Percentiles rank a stretch among this genome's conserved stretches.
Conservation (phyloP, 2,113 vertebrate species). For the Ursus arctos region DNA sequence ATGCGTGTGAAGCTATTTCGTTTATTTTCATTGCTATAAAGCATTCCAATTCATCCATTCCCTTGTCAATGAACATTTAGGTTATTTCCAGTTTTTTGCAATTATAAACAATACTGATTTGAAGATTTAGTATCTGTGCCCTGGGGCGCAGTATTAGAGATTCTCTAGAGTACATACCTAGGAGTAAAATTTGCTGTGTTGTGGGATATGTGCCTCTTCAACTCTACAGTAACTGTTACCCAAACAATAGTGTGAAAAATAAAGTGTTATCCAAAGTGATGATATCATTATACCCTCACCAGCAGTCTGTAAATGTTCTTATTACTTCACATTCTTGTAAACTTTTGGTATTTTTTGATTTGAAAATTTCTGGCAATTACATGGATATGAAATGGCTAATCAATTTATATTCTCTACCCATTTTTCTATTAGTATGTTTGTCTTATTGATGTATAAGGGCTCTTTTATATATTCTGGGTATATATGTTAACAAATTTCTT, state of each 20-base stretch:
- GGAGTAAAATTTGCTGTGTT: not conserved
- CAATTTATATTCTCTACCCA: not conserved
- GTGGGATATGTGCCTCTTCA: not conserved
- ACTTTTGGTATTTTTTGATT: not conserved
- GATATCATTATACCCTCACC: not conserved
- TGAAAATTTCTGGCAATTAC: not conserved
- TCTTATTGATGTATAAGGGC: not conserved
- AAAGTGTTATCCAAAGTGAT: not conserved
- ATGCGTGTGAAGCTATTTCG: not conserved
- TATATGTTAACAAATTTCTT: not conserved
- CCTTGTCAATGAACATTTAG: not conserved
- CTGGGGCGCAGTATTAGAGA: not conserved
- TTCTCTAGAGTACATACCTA: not conserved
- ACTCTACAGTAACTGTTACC: not conserved
- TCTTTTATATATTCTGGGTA: not conserved
- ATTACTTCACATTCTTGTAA: not conserved
- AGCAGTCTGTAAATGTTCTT: not conserved
- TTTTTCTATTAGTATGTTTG: not conserved
- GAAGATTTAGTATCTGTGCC: not conserved
- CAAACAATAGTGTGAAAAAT: not conserved
- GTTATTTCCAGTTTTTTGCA: not conserved
- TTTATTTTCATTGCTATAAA: not conserved
- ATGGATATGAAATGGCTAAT: not conserved
- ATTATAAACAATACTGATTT: not conserved
- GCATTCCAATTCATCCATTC: not conserved